Evolutionary conservation across 1,140 invertebrate species (phyloP).

Genomic region (Sogatella furcifera): DNA sequence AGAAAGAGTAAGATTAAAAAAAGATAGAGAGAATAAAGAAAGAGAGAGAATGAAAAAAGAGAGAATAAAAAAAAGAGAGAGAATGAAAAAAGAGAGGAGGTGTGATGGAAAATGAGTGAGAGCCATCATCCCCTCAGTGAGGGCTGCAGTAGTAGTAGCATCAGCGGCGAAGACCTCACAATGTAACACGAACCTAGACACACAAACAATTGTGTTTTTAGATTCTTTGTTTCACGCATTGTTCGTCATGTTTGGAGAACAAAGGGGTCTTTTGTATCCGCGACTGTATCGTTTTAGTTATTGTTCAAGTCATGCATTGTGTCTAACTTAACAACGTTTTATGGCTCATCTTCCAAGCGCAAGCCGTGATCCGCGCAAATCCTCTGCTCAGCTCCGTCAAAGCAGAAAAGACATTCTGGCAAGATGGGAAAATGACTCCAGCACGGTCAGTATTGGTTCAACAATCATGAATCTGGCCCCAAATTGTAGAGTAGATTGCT

Average conservation of each 20-base stretch:
- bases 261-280: slow-evolving; percentile 18
- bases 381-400: neutral
- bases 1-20: too few species aligned
- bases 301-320: slow-evolving; percentile 24
- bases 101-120: too few species aligned
- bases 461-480: too few species aligned
- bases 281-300: slow-evolving; percentile 24
- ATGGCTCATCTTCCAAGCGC: slow-evolving; percentile 21
- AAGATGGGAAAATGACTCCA: too few species aligned
- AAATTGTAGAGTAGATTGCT: too few species aligned
- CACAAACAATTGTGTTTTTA: slow-evolving; percentile 25
- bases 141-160: too few species aligned
- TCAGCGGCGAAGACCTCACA: slow-evolving; percentile 7
- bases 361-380: slow-evolving; percentile 2
- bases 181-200: slow-evolving; percentile 24
- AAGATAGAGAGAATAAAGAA: too few species aligned
- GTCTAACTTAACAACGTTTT: slow-evolving; percentile 23
- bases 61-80: too few species aligned
- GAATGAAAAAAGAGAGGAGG: neutral
- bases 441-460: too few species aligned
- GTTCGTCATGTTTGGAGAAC: slow-evolving; percentile 24
- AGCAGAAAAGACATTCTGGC: too few species aligned
- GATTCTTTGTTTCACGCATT: slow-evolving; percentile 25
- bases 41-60: too few species aligned
- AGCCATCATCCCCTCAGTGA: too few species aligned